Conservation (phyloP, 2,113 vertebrate genomes). For the Muntiacus reevesi region DNA sequence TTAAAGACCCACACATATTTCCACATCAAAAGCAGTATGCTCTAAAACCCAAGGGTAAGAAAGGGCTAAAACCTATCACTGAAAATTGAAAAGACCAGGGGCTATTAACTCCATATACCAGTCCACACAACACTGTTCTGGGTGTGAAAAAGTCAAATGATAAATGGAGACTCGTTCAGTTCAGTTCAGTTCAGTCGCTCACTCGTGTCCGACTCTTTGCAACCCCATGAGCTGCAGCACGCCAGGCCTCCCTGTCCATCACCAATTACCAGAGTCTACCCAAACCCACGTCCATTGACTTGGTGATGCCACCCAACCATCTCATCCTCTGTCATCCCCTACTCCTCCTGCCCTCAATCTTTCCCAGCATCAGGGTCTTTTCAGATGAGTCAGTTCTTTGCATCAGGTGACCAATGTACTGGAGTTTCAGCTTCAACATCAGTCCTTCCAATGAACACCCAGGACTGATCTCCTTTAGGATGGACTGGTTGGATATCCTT, state of each 20-base stretch:
- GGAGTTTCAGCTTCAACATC: neutral
- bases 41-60: neutral
- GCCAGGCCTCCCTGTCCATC: neutral
- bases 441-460: neutral
- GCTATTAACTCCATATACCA: neutral
- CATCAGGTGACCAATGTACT: neutral
- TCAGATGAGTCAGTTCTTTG: neutral
- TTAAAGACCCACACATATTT: neutral
- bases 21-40: neutral
- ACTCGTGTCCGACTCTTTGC: neutral
- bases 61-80: neutral
- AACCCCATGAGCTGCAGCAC: neutral
- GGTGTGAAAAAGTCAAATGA: neutral
- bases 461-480: neutral
- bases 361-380: neutral
- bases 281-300: neutral
- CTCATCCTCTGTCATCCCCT: neutral
- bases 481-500: neutral
- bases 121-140: neutral
- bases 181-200: neutral
- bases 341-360: neutral
- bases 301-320: neutral
- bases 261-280: neutral
- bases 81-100: neutral
- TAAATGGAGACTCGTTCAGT: neutral